phyloP scores from a whole-genome alignment of 2,797 vertebrate species.

The Remorina albescens region DNA sequence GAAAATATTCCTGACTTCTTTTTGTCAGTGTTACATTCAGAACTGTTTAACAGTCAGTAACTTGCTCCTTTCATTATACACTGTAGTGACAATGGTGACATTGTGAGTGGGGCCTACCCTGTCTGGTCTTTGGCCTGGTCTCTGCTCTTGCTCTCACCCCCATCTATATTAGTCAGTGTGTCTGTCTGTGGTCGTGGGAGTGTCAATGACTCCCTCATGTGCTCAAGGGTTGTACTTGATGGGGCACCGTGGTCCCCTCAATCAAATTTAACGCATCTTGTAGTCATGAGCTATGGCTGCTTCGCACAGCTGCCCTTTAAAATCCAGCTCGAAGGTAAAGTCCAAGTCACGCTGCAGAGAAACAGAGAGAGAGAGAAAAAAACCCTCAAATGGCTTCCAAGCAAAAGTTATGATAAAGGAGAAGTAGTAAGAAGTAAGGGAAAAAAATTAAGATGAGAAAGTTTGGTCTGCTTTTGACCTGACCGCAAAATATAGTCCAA shows the following conservation, averaged over 20 bases:
- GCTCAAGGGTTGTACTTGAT: constrained; percentile 14
- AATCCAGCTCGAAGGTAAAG: constrained; percentile 98
- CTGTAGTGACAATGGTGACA: constrained; percentile 12
- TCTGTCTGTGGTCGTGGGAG: constrained; percentile 32
- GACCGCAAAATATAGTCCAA: constrained; percentile 23
- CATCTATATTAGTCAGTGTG: constrained; percentile 4
- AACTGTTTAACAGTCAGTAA: constrained; percentile 72
- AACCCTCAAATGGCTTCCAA: not conserved
- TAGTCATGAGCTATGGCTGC: constrained; percentile 96
- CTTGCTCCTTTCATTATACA: constrained; percentile 24
- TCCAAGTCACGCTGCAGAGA: constrained; percentile 93
- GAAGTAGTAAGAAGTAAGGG: not conserved
- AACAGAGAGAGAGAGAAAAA: constrained; percentile 5
- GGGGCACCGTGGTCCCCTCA: constrained; percentile 6
- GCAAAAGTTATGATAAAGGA: not conserved
- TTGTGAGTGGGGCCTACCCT: constrained; percentile 24
- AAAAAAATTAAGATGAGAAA: constrained; percentile 1
- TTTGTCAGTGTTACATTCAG: constrained; percentile 78
- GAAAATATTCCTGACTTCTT: constrained; percentile 55
- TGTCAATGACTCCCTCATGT: constrained; percentile 46
- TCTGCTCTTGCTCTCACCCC: constrained; percentile 1
- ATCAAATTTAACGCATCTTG: constrained; percentile 93
- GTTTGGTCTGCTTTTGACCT: constrained; percentile 5
- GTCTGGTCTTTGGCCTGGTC: constrained; percentile 22
- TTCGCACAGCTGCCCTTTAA: constrained; percentile 98